These are phyloP conservation scores for Cenopis cana DNA, from an alignment of 2,888 invertebrate genomes.

Conservation along the genomic window DNA sequence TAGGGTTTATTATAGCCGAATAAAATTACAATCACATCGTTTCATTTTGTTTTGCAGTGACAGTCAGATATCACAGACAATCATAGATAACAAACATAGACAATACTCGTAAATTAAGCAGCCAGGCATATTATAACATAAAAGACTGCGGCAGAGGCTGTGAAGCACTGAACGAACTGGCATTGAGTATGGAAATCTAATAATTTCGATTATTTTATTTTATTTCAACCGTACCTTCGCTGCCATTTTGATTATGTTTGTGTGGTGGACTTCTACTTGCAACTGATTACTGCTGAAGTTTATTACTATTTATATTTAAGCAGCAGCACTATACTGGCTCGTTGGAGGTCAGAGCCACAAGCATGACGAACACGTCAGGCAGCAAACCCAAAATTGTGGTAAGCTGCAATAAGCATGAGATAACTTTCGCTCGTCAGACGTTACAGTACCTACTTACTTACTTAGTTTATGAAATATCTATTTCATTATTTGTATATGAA, in stretches of 20 bases:
- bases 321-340: slow-evolving; percentile 25
- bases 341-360: slow-evolving; percentile 45
- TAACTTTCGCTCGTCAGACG: slow-evolving; percentile 31
- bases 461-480: background rate
- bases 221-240: slow-evolving; percentile 40
- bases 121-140: too few relatives aligned
- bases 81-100: too few relatives aligned
- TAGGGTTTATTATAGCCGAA: too few relatives aligned
- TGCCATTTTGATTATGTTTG: slow-evolving; percentile 45
- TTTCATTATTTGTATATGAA: background rate
- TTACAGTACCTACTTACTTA: background rate
- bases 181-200: slow-evolving; percentile 1
- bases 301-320: slow-evolving; percentile 45
- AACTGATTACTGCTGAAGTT: slow-evolving; percentile 42
- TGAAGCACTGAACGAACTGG: background rate
- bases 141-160: too few relatives aligned
- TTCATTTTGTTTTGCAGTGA: too few relatives aligned
- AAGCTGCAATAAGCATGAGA: slow-evolving; percentile 3
- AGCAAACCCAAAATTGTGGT: background rate
- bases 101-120: too few relatives aligned
- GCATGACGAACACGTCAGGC: slow-evolving; percentile 36
- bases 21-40: too few relatives aligned
- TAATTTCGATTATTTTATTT: slow-evolving; percentile 16
- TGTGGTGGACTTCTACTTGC: slow-evolving; percentile 43
- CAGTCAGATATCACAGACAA: too few relatives aligned